phyloP scores from a whole-genome alignment of 1,140 invertebrate species.

The Ceratitis capitata region DNA sequence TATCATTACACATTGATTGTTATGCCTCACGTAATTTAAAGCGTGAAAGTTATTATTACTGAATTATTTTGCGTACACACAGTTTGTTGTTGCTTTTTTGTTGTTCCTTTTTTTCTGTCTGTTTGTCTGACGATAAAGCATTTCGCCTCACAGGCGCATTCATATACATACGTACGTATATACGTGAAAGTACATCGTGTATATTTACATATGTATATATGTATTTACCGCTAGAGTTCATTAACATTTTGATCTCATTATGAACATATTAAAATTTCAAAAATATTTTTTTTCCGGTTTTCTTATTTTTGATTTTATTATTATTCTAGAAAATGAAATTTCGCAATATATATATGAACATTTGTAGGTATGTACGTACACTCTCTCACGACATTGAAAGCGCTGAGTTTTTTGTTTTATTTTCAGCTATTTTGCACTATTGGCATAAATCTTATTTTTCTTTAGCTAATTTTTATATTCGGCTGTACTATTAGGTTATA shows the following conservation, averaged over 20 bases:
- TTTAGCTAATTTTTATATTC: no score
- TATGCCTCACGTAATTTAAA: conserved; percentile 43
- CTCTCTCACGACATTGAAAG: background rate
- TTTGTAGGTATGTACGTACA: background rate
- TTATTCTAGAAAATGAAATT: background rate
- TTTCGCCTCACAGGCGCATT: background rate
- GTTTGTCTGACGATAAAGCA: background rate
- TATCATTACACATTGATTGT: background rate
- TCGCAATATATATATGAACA: background rate
- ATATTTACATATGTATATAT: background rate
- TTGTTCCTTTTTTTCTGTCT: no score
- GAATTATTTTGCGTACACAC: conserved; percentile 12
- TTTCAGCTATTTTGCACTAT: no score
- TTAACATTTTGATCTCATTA: conserved; percentile 23
- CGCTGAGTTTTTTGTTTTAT: no score
- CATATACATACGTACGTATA: no score
- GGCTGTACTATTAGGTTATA: no score
- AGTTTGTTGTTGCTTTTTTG: conserved; percentile 27
- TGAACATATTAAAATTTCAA: background rate
- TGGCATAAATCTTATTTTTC: no score
- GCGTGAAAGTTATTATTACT: conserved; percentile 45
- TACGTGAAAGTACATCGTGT: no score
- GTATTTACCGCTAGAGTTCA: background rate
- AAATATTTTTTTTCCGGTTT: no score
- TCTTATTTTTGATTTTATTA: background rate